phyloP scores from a whole-genome alignment of 2,888 invertebrate genomes.

The Celastrina argiolus region DNA sequence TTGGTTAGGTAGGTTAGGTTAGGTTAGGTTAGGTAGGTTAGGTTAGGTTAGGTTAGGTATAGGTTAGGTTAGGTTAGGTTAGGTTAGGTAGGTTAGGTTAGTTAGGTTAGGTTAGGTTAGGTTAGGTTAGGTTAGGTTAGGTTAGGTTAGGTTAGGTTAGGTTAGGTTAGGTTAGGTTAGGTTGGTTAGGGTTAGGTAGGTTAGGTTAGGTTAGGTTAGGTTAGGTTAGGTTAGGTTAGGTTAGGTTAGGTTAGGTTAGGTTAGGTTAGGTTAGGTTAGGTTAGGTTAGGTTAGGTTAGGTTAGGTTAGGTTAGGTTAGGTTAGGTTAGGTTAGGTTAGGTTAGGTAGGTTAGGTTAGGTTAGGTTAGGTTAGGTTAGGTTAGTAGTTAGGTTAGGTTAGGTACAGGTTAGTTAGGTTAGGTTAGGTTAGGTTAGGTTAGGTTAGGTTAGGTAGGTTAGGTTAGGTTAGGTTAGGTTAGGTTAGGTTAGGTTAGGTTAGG shows the following conservation, averaged over 20 bases:
- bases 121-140: slow-evolving; percentile 32
- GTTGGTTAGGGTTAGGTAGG: slow-evolving; percentile 20
- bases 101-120: slow-evolving; percentile 33
- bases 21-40: slow-evolving; percentile 29
- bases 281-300: slow-evolving; percentile 28
- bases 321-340: slow-evolving; percentile 32
- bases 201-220: slow-evolving; percentile 32
- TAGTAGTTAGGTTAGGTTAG: slow-evolving; percentile 23
- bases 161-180: slow-evolving; percentile 30
- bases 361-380: not conserved
- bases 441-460: slow-evolving; percentile 25
- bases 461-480: not conserved
- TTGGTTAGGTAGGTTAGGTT: slow-evolving; percentile 28
- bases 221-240: slow-evolving; percentile 24
- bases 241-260: not conserved
- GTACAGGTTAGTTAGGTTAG: slow-evolving; percentile 19
- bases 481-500: not conserved
- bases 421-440: slow-evolving; percentile 31
- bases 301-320: slow-evolving; percentile 32
- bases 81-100: slow-evolving; percentile 24
- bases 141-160: slow-evolving; percentile 31
- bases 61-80: slow-evolving; percentile 30
- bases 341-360: slow-evolving; percentile 22
- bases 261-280: slow-evolving; percentile 8
- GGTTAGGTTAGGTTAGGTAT: slow-evolving; percentile 30